Conservation (phyloP, 2,888 invertebrate genomes). For the Aleiodes leptofemur region DNA sequence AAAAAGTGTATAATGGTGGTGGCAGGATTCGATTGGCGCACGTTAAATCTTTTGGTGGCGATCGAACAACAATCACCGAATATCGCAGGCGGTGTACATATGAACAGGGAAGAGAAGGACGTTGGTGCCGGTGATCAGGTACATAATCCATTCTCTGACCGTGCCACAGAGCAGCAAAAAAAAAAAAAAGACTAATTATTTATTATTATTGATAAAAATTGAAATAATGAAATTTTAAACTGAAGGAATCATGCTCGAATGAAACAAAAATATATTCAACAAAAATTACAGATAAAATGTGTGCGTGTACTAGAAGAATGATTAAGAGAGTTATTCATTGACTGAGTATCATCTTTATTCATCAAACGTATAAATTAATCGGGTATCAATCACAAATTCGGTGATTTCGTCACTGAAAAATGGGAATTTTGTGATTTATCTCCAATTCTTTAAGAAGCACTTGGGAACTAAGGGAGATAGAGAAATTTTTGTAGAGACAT, state of each 20-base stretch:
- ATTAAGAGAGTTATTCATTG: no score
- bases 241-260: slow-evolving; percentile 24
- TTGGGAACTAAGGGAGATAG: not conserved
- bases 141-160: slow-evolving; percentile 75
- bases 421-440: no score
- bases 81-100: slow-evolving; percentile 96
- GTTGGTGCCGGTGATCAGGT: slow-evolving; percentile 99
- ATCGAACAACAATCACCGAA: slow-evolving; percentile 97
- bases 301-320: no score
- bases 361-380: not conserved
- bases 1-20: slow-evolving; percentile 72
- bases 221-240: slow-evolving; percentile 47
- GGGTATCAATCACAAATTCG: not conserved
- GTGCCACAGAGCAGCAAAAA: slow-evolving; percentile 72
- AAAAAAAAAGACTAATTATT: slow-evolving; percentile 43
- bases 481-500: not conserved
- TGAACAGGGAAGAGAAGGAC: slow-evolving; percentile 89
- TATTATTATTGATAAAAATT: not conserved
- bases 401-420: not conserved
- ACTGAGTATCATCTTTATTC: no score
- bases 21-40: slow-evolving; percentile 99
- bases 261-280: not conserved
- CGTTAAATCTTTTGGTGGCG: slow-evolving; percentile 98
- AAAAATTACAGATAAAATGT: slow-evolving; percentile 10
- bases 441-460: not conserved